A percentile compares a stretch with the other conserved stretches of the same genome.
Conservation (phyloP, 1,140 invertebrate genomes). For the Scaptomyza montana region DNA sequence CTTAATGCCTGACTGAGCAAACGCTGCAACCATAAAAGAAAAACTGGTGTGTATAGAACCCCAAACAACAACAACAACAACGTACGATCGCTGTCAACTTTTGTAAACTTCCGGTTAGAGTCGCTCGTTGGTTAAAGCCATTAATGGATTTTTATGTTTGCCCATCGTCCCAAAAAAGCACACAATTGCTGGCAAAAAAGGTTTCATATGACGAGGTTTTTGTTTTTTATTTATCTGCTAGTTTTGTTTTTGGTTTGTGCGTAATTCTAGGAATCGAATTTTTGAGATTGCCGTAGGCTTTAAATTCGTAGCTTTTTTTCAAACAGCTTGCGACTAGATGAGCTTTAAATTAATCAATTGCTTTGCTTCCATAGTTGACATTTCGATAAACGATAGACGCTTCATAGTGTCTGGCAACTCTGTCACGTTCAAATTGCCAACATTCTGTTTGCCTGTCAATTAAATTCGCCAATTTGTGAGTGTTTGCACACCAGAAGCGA, state of each 20-base stretch:
- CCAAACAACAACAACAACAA: constrained; percentile 19
- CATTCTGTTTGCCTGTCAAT: constrained; percentile 33
- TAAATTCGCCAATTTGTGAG: constrained; percentile 40
- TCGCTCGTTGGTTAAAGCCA: constrained; percentile 62
- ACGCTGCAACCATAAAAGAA: constrained; percentile 41
- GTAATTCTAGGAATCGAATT: constrained; percentile 31
- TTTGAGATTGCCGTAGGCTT: constrained; percentile 21
- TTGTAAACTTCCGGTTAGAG: constrained; percentile 74
- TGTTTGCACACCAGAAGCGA: neutral
- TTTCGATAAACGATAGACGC: constrained; percentile 25
- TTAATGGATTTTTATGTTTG: constrained; percentile 60
- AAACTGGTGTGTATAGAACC: constrained; percentile 34
- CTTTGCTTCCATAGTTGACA: neutral
- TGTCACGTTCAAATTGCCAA: constrained; percentile 25
- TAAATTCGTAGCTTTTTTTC: constrained; percentile 1
- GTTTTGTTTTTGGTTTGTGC: constrained; percentile 8
- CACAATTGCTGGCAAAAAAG: constrained; percentile 18
- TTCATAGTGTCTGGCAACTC: neutral
- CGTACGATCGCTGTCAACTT: constrained; percentile 72
- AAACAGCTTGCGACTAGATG: neutral
- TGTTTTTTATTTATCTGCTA: neutral
- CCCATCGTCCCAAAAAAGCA: constrained; percentile 38
- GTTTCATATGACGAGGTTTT: constrained; percentile 26
- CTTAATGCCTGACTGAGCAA: constrained; percentile 70
- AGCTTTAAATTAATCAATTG: constrained; percentile 38